phyloP scores from a whole-genome alignment of 2,797 vertebrate species.

The Alauda arvensis region DNA sequence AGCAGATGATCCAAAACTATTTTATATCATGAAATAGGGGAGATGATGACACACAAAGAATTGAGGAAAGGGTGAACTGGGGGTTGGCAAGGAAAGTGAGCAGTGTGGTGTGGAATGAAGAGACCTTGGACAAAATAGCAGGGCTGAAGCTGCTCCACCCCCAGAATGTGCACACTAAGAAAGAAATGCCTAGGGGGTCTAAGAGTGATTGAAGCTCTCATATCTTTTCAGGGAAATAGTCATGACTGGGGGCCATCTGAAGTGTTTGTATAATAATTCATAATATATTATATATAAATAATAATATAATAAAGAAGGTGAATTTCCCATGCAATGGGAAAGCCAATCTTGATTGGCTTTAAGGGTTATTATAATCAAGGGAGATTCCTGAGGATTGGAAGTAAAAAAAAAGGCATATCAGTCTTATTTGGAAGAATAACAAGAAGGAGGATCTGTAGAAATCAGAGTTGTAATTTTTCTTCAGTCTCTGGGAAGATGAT shows the following conservation, averaged over 20 bases:
- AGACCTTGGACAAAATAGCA: not conserved
- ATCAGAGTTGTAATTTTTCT: not conserved
- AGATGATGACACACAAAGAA: not conserved
- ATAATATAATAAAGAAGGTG: no score
- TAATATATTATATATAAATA: no score
- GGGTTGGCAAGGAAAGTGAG: not conserved
- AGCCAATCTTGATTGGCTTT: not conserved
- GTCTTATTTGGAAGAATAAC: not conserved
- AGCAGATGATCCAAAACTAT: not conserved
- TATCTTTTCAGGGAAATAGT: not conserved
- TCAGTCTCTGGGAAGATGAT: not conserved
- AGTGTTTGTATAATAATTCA: not conserved
- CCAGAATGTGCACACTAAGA: not conserved
- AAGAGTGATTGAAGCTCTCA: not conserved
- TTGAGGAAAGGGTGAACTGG: not conserved
- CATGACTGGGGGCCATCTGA: not conserved
- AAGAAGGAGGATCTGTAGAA: not conserved
- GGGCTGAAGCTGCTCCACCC: accelerated
- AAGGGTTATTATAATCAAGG: not conserved
- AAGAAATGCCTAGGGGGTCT: not conserved
- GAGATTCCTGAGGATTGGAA: not conserved
- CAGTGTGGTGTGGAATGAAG: not conserved
- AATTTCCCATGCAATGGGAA: not conserved
- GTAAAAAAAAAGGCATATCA: not conserved
- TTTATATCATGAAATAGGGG: not conserved